Base-by-base conservation (phyloP, 2,888 invertebrate genomes). In the Didymodactylos carnosus region DNA sequence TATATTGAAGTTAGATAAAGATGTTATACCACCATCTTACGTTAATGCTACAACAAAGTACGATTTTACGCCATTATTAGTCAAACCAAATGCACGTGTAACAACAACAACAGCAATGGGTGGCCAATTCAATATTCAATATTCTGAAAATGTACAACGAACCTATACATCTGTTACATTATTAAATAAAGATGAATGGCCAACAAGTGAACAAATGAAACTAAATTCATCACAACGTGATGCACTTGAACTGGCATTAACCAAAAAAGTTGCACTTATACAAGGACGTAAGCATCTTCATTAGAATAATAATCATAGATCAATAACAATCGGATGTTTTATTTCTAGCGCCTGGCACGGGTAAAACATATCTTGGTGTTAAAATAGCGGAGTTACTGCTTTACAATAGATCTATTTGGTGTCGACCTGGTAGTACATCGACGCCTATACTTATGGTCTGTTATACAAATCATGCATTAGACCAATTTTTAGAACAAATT, bases 331-430 rank as follows among this genome's bases (percentile, higher is more conserved):
- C 2, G 11, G 3, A 14, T n/a, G 46, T 23, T 10, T 49, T 2
- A 46, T 49, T n/a, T 49, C 13, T 29, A 62, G 62, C 91, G 0
- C 91, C 92, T 0, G 92, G 92, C 3, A 91, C 91, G 0, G 92
- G 91, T 0, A 92, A 91, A 85, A 91, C 91, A 0, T 89, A 86
- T 80, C 82, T 91, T 76, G 91, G 91, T 0, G 83, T 90, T 40
- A 88, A 89, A 86, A 87, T 92, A 27, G 88, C 89, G 1, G 84
- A 87, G 72, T 86, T 87, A 0, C 80, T 92, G 35, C 81, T 91
- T 2, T 82, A 86, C 75, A 91, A 89, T 80, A 77, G 77, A 19
- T 35, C 29, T 2, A 11, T 62, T 11, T 62, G 62, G 62, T 62
- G 62, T 62, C 62, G 35, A 62, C n/a, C 29, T n/a, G 10, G 3